Base-by-base conservation (phyloP, 2,797 vertebrate genomes). In the Cyprinella venusta region DNA sequence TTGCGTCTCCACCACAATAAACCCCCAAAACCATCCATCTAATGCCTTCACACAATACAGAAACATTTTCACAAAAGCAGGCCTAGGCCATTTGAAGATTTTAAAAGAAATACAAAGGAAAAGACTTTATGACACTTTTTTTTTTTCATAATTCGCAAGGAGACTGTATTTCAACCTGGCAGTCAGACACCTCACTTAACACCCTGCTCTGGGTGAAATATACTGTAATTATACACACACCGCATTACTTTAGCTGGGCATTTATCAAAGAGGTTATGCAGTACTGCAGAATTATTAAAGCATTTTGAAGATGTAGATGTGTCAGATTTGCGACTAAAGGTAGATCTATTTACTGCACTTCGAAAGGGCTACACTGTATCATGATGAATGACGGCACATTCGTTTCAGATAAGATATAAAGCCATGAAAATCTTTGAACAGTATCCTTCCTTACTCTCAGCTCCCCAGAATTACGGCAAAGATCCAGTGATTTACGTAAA, bases 141-240 rank as follows among this genome's bases (percentile, higher is more conserved):
- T 77, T 77, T 77, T 77, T 83, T 21, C 40, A 83, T 36, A 7
- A 76, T 42, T 36, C 10, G 3, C 50, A 69, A 83, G 74, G 3
- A 83, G 52, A 36, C 74, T 83, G 74, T 83, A 77, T 38, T 76
- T 82, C 64, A 82, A 54, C 61, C 61, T 76, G 81, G 38, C 74
- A 77, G 64, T 19, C 54, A 71, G 54, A 71, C 52, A 83, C 40
- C 65, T 70, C 75, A 61, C 81, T 83, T 83, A 78, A 83, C 65
- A 70, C 40, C 24, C 40, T 33, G 65, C 74, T 36, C 52, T 26
- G 54, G 67, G 52, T 83, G 81, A 78, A 83, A 83, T 78, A 83
- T 71, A 61, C 54, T 61, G 40, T 77, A 78, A 83, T 83, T 83
- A 83, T 13, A 50, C 75, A 65, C 52, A 75, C 26, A 77, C 24